These are phyloP conservation scores for Rhinatrema bivittatum DNA, from an alignment of 2,797 vertebrate species.

Conservation along the genomic window DNA sequence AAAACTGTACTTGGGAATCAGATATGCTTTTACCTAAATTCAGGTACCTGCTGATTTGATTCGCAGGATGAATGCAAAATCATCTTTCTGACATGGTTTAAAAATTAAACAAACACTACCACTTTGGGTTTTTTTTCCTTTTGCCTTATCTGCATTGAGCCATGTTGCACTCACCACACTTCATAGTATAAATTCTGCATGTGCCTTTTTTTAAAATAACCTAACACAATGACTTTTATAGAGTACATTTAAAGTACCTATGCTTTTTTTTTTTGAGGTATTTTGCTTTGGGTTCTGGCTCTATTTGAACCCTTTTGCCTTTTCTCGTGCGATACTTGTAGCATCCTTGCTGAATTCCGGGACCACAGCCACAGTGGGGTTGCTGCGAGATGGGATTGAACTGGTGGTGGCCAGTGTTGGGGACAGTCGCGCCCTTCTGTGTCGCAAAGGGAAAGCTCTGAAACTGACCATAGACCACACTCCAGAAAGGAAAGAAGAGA, in stretches of 20 bases:
- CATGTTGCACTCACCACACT: conserved; percentile 38
- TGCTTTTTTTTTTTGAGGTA: conserved; percentile 12
- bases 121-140: not conserved
- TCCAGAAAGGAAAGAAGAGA: conserved; percentile 93
- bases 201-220: conserved; percentile 32
- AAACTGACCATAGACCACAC: conserved; percentile 93
- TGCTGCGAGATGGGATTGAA: conserved; percentile 89
- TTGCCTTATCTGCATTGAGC: conserved; percentile 44
- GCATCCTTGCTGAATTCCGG: conserved; percentile 69
- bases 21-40: not conserved
- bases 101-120: too few relatives aligned
- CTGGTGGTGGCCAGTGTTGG: conserved; percentile 92
- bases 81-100: too few relatives aligned
- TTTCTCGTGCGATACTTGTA: conserved; percentile 41
- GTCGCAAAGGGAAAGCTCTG: conserved; percentile 84
- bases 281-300: not conserved
- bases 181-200: conserved; percentile 23
- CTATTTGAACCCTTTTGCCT: conserved; percentile 14
- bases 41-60: not conserved
- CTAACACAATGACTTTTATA: conserved; percentile 6
- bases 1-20: too few relatives aligned
- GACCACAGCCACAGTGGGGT: conserved; percentile 90
- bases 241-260: conserved; percentile 10
- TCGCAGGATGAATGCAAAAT: too few relatives aligned
- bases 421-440: conserved; percentile 90